Conservation (phyloP, 2,888 invertebrate species). For the Tolmerus cingulatus region DNA sequence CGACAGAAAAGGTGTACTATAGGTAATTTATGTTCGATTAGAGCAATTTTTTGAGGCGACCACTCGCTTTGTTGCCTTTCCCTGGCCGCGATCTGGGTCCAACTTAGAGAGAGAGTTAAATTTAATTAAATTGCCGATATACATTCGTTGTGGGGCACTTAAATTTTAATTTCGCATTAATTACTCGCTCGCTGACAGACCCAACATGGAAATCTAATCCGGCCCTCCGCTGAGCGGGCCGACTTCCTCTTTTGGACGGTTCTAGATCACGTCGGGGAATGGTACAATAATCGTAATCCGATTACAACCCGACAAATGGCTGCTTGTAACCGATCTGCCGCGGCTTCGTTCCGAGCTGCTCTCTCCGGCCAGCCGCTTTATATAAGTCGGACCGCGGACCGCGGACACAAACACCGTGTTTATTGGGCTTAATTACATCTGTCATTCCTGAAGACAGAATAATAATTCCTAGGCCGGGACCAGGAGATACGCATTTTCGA, state of each 20-base stretch:
- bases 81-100: neutral
- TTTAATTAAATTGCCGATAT: conserved; percentile 33
- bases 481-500: neutral
- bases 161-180: conserved; percentile 40
- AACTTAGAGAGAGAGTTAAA: neutral
- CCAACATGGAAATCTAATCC: conserved; percentile 38
- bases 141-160: conserved; percentile 17
- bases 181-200: conserved; percentile 12
- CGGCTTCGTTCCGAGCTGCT: neutral
- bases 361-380: neutral
- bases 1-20: conserved; percentile 27
- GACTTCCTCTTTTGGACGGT: conserved; percentile 38
- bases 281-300: conserved; percentile 35
- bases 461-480: neutral
- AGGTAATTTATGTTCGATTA: conserved; percentile 37
- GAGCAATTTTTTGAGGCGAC: conserved; percentile 3
- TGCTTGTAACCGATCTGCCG: conserved; percentile 33
- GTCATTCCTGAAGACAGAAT: conserved; percentile 30
- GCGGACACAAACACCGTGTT: conserved; percentile 10
- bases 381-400: neutral
- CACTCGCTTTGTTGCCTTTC: neutral
- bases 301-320: conserved; percentile 39
- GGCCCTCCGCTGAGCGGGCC: neutral
- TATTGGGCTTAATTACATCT: conserved; percentile 38
- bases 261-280: conserved; percentile 25